Percentiles rank a stretch among this genome's conserved stretches.
Conservation (phyloP, 2,113 vertebrate species). For the Chlorodrepanis virens region DNA sequence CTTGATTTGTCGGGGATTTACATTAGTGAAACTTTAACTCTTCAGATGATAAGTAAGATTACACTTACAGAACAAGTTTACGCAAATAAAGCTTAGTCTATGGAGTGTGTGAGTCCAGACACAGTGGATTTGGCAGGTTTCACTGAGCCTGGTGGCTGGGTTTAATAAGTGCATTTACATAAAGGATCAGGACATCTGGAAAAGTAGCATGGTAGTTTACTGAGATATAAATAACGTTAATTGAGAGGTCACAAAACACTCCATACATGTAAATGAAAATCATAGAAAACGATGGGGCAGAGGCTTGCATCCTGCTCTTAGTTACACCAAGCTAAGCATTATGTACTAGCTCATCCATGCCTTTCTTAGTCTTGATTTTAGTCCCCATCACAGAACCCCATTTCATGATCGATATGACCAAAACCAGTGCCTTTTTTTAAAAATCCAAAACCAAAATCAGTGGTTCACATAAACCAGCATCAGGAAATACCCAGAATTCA, state of each 20-base stretch:
- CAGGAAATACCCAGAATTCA: background rate
- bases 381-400: background rate
- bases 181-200: constrained; percentile 77
- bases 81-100: constrained; percentile 76
- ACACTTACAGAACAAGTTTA: constrained; percentile 73
- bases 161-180: constrained; percentile 78
- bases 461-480: background rate
- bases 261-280: background rate
- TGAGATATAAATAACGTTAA: constrained; percentile 75
- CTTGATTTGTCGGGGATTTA: constrained; percentile 80
- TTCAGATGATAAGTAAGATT: constrained; percentile 78
- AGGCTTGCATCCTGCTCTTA: background rate
- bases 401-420: background rate
- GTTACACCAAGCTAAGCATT: constrained; percentile 1
- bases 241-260: constrained; percentile 70
- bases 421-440: background rate
- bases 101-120: constrained; percentile 63
- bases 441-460: background rate
- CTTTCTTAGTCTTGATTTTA: background rate
- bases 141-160: constrained; percentile 62
- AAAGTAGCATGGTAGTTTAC: constrained; percentile 72
- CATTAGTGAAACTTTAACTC: constrained; percentile 79
- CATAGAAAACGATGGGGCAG: background rate
- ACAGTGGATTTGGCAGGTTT: constrained; percentile 68
- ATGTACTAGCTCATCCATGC: background rate